A percentile compares a stretch with the other conserved stretches of the same genome.
Conservation (phyloP, 1,140 invertebrate genomes). For the Lasaia peninsularis region DNA sequence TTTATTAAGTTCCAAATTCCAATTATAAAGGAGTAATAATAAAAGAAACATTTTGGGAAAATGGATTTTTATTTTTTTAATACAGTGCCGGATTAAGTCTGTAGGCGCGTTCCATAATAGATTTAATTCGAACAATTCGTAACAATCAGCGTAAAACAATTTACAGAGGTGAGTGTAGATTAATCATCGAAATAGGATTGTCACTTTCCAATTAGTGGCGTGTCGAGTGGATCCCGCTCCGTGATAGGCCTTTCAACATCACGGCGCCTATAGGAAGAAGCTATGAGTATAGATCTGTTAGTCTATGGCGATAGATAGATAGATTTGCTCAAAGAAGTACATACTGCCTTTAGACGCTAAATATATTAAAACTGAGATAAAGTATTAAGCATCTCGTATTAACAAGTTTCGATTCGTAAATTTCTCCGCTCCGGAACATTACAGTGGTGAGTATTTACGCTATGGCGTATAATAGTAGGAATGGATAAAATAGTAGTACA, state of each 20-base stretch:
- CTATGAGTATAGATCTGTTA: neutral
- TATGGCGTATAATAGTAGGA: too few species aligned
- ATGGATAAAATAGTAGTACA: too few species aligned
- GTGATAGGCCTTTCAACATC: slow-evolving; percentile 35
- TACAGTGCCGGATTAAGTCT: neutral
- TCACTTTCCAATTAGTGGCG: slow-evolving; percentile 66
- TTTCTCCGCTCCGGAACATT: too few species aligned
- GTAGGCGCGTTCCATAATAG: slow-evolving; percentile 12
- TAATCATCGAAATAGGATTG: slow-evolving; percentile 73
- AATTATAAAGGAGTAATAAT: too few species aligned
- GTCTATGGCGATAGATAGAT: too few species aligned
- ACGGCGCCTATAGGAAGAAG: neutral
- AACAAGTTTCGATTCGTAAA: too few species aligned
- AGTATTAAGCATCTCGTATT: too few species aligned
- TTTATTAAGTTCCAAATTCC: too few species aligned
- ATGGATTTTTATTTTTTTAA: neutral
- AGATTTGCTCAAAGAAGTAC: too few species aligned
- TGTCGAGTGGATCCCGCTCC: slow-evolving; percentile 38
- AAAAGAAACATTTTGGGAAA: neutral
- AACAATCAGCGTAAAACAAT: slow-evolving; percentile 52
- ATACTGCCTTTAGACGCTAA: too few species aligned
- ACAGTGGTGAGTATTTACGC: too few species aligned
- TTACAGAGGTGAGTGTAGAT: slow-evolving; percentile 46
- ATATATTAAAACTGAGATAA: too few species aligned
- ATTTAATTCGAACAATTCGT: slow-evolving; percentile 39